These are phyloP conservation scores for Acronicta aceris DNA, from an alignment of 2,888 invertebrate species.

Conservation along the genomic window DNA sequence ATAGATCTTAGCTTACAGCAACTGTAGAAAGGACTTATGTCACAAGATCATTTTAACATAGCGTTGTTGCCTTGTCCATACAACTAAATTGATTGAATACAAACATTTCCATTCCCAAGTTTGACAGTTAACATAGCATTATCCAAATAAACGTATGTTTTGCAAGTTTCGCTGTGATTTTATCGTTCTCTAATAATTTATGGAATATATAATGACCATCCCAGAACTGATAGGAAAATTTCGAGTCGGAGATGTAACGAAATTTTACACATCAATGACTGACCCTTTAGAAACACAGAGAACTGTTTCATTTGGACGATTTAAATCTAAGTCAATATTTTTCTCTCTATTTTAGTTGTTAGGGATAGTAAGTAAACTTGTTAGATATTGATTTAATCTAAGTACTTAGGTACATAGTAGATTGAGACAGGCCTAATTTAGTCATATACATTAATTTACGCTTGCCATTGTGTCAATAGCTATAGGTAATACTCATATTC, in stretches of 20 bases:
- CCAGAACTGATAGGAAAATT: slow-evolving; percentile 23
- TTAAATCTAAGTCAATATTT: slow-evolving; percentile 34
- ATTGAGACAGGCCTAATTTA: no score
- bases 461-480: no score
- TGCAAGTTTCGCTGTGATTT: slow-evolving; percentile 13
- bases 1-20: no score
- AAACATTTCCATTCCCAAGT: slow-evolving; percentile 1
- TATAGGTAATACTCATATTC: no score
- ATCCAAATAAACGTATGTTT: slow-evolving; percentile 24
- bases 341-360: slow-evolving; percentile 3
- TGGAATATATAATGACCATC: slow-evolving; percentile 42
- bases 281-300: slow-evolving; percentile 27
- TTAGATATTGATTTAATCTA: background rate
- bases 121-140: slow-evolving; percentile 6
- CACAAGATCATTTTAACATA: no score
- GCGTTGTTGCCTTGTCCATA: no score
- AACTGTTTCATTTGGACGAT: slow-evolving; percentile 40
- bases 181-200: slow-evolving; percentile 37
- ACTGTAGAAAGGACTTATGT: no score
- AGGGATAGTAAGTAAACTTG: background rate
- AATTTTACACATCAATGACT: slow-evolving; percentile 29
- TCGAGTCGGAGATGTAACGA: slow-evolving; percentile 22
- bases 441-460: no score
- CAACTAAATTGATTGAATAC: background rate
- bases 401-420: no score